Conservation (phyloP, 2,888 invertebrate species). For the Polymixis flavicincta region DNA sequence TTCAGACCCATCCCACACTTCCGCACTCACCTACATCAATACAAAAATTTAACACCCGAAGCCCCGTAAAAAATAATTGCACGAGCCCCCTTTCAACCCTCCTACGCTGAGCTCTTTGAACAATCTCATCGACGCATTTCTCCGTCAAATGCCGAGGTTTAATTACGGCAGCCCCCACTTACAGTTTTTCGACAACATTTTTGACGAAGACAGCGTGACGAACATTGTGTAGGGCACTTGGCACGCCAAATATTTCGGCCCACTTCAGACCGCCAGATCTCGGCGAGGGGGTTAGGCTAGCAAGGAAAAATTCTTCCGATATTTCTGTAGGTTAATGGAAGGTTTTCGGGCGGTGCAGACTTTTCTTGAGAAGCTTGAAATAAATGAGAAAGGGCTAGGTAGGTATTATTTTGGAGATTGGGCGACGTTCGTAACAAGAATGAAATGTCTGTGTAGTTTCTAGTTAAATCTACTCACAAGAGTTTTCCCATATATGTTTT, state of each 20-base stretch:
- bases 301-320: slow-evolving; percentile 62
- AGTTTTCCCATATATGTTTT: not conserved
- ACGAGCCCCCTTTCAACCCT: slow-evolving; percentile 52
- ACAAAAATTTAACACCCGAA: slow-evolving; percentile 44
- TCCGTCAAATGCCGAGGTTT: slow-evolving; percentile 63
- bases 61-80: slow-evolving; percentile 58
- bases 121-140: slow-evolving; percentile 64
- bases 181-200: slow-evolving; percentile 66
- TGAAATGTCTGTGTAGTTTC: slow-evolving; percentile 39
- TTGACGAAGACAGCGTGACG: slow-evolving; percentile 66
- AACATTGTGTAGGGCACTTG: slow-evolving; percentile 59
- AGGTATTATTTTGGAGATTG: slow-evolving; percentile 48
- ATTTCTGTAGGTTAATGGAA: slow-evolving; percentile 63
- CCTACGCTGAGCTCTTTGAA: slow-evolving; percentile 52
- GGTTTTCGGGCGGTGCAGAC: slow-evolving; percentile 47
- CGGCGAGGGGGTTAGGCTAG: slow-evolving; percentile 56
- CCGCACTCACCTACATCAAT: slow-evolving; percentile 34
- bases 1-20: slow-evolving; percentile 31
- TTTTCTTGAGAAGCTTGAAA: slow-evolving; percentile 50
- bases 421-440: slow-evolving; percentile 34
- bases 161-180: slow-evolving; percentile 63
- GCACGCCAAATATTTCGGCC: slow-evolving; percentile 67
- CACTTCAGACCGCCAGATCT: slow-evolving; percentile 64
- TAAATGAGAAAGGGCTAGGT: slow-evolving; percentile 51
- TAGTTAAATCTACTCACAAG: slow-evolving; percentile 1